Percentiles rank a stretch among this genome's conserved stretches.
Conservation (phyloP, 2,888 invertebrate species). For the Barypeithes pellucidus region DNA sequence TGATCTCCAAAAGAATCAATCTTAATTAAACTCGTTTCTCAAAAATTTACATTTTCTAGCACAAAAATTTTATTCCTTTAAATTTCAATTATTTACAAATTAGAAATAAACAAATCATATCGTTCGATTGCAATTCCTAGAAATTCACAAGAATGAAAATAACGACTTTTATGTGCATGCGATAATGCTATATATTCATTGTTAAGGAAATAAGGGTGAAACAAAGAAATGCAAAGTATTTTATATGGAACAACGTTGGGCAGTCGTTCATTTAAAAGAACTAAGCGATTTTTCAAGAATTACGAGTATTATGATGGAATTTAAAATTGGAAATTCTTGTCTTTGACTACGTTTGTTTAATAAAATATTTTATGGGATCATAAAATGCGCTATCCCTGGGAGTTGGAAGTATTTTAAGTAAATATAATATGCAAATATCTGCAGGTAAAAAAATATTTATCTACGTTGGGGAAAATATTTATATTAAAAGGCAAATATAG, state of each 20-base stretch:
- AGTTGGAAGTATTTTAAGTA: not conserved
- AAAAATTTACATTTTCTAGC: too few species aligned
- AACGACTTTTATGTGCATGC: constrained; percentile 4
- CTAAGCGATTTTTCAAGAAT: constrained; percentile 42
- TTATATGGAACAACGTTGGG: constrained; percentile 34
- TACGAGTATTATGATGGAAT: constrained; percentile 41
- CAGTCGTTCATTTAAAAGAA: constrained; percentile 41
- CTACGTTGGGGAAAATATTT: not conserved
- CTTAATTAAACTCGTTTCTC: too few species aligned
- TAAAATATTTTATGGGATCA: constrained; percentile 13
- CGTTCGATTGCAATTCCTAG: too few species aligned
- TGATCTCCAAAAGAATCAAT: too few species aligned
- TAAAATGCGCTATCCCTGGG: not conserved
- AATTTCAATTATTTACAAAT: too few species aligned
- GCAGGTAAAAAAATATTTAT: not conserved
- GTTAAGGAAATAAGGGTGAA: constrained; percentile 12
- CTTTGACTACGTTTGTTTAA: constrained; percentile 32
- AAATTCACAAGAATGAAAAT: constrained; percentile 1
- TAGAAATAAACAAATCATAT: too few species aligned
- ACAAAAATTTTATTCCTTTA: too few species aligned
- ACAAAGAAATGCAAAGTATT: constrained; percentile 49
- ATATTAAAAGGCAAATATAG: not conserved
- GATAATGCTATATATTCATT: constrained; percentile 27
- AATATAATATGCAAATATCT: not conserved
- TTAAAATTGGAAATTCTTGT: constrained; percentile 47